Evolutionary conservation across 2,113 vertebrate genomes (phyloP).

Genomic region (Halcyon senegalensis): DNA sequence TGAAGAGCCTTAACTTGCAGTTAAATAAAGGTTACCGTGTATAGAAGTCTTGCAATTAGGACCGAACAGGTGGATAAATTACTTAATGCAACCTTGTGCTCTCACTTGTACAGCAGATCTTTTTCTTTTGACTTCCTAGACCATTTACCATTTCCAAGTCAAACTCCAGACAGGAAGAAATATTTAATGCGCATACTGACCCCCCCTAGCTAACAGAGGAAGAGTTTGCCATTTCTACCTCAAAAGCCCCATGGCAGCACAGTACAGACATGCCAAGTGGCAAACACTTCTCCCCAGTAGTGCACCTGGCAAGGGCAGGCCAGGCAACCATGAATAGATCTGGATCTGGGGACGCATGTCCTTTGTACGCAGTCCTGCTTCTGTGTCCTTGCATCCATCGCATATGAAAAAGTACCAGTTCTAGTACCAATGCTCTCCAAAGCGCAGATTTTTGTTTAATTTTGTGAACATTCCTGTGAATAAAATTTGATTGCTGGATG

Average conservation of each 20-base stretch:
- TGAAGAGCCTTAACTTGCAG: background rate
- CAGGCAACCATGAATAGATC: background rate
- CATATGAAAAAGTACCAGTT: background rate
- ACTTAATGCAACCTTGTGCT: background rate
- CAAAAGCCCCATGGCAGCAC: background rate
- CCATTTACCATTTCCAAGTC: background rate
- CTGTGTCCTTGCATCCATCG: background rate
- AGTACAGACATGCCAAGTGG: background rate
- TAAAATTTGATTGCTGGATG: background rate
- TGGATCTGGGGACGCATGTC: background rate
- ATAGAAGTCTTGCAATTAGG: background rate
- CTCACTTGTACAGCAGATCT: background rate
- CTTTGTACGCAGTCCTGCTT: background rate
- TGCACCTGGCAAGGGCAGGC: background rate
- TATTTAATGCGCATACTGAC: background rate
- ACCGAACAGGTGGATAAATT: background rate
- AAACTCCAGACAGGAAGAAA: background rate
- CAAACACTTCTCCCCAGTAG: background rate
- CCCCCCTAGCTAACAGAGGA: background rate
- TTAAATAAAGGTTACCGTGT: background rate
- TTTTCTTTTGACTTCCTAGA: background rate
- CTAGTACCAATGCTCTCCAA: background rate
- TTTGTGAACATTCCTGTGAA: background rate
- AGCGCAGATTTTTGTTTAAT: background rate
- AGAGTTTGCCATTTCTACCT: background rate